Evolutionary conservation across 2,888 invertebrate genomes (phyloP).

Genomic region (Lepidonotus clava): DNA sequence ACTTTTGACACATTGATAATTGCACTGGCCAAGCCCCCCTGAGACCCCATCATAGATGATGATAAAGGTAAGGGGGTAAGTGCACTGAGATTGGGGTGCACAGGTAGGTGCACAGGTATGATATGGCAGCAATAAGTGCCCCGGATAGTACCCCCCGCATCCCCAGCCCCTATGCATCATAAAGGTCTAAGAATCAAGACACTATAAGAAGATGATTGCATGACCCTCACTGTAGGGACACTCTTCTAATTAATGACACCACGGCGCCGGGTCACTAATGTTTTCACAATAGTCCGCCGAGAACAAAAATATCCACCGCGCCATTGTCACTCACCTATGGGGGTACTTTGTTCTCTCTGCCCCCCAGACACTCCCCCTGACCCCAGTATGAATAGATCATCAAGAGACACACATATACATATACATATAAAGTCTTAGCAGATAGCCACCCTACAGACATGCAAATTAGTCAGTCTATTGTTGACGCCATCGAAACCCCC

Average conservation of each 20-base stretch:
- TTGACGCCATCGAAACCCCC: no score
- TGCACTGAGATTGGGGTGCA: no score
- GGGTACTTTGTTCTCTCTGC: conserved; percentile 33
- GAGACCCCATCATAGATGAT: no score
- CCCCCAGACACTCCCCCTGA: conserved; percentile 8
- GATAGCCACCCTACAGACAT: conserved; percentile 27
- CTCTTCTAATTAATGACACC: not conserved
- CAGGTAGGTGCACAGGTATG: not conserved
- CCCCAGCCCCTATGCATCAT: not conserved
- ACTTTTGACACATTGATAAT: conserved; percentile 25
- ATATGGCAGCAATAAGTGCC: not conserved
- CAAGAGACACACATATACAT: conserved; percentile 6
- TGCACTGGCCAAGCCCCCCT: not conserved
- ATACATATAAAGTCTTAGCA: not conserved
- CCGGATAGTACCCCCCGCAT: no score
- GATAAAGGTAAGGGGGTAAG: no score
- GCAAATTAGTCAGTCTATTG: conserved; percentile 27
- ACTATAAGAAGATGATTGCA: no score
- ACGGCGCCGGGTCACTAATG: not conserved
- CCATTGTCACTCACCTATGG: not conserved
- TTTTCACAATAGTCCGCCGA: conserved; percentile 15
- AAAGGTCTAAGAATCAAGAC: no score
- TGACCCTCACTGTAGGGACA: no score
- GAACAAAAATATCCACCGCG: conserved; percentile 41
- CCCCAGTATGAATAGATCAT: not conserved